A percentile compares a stretch with the other conserved stretches of the same genome.
Evolutionary conservation across 35 echinoderm and acorn worm species (phyloP).

Genomic region (Stichopus chloronotus): DNA sequence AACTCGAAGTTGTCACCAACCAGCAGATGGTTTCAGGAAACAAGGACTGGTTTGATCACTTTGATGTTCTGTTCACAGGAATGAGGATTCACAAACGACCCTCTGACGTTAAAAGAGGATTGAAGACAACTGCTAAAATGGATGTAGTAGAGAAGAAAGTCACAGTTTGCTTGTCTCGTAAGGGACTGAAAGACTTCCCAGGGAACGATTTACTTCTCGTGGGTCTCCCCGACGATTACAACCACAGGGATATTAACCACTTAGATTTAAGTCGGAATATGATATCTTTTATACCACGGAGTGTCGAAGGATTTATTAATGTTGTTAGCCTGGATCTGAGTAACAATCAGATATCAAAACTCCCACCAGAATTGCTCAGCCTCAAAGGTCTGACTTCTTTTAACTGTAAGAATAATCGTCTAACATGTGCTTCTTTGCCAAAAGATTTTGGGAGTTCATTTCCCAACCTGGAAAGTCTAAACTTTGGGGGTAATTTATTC

Average conservation of each 20-base stretch:
- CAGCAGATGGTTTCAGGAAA: too few species aligned
- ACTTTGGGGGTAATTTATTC: slow-evolving; percentile 85
- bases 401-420: slow-evolving; percentile 86
- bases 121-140: too few species aligned
- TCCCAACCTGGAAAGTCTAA: slow-evolving; percentile 78
- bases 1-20: too few species aligned
- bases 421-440: slow-evolving; percentile 79
- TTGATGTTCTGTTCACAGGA: too few species aligned
- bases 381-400: slow-evolving; percentile 60
- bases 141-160: slow-evolving; percentile 12
- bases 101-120: too few species aligned
- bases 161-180: slow-evolving; percentile 46
- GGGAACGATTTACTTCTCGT: slow-evolving; percentile 22
- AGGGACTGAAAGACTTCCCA: slow-evolving; percentile 76
- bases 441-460: slow-evolving; percentile 79
- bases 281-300: slow-evolving; percentile 71
- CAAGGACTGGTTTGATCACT: too few species aligned
- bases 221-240: slow-evolving; percentile 22
- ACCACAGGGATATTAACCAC: slow-evolving; percentile 34
- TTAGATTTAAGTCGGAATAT: slow-evolving; percentile 80
- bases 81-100: too few species aligned
- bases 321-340: slow-evolving; percentile 86
- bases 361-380: slow-evolving; percentile 75
- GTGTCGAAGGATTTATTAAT: slow-evolving; percentile 56
- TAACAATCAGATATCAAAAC: slow-evolving; percentile 72